phyloP scores from a whole-genome alignment of 2,888 invertebrate genomes.

The Griposia aprilina region DNA sequence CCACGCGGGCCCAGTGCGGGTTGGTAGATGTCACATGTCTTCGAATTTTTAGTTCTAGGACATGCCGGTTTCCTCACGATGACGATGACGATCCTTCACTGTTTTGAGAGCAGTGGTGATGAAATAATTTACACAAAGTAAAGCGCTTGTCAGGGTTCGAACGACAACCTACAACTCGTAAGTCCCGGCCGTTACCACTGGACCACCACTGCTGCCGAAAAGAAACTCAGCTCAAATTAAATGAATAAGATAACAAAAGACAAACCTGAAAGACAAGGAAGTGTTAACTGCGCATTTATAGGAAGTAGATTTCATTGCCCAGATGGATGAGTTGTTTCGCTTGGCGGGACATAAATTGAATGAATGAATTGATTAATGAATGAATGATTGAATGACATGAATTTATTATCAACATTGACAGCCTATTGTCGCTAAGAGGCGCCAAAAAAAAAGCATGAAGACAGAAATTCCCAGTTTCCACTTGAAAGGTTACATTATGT shows the following conservation, averaged over 20 bases:
- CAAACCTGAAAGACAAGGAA: not conserved
- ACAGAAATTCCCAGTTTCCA: conserved; percentile 6
- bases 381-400: conserved; percentile 3
- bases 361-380: too few relatives aligned
- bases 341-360: conserved; percentile 6
- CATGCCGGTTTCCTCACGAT: too few relatives aligned
- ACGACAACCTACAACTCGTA: too few relatives aligned
- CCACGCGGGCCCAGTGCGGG: too few relatives aligned
- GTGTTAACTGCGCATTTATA: conserved; percentile 21
- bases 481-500: conserved; percentile 7
- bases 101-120: too few relatives aligned
- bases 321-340: conserved; percentile 10
- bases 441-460: conserved; percentile 10
- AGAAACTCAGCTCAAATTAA: not conserved
- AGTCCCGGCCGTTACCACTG: too few relatives aligned
- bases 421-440: not conserved
- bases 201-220: too few relatives aligned
- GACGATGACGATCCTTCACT: too few relatives aligned
- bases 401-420: conserved; percentile 36
- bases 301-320: conserved; percentile 13
- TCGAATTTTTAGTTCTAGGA: too few relatives aligned
- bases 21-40: too few relatives aligned
- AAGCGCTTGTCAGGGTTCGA: too few relatives aligned
- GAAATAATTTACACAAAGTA: too few relatives aligned
- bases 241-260: not conserved